Base-by-base conservation (phyloP, 2,888 invertebrate species). In the Erpobdella octoculata region DNA sequence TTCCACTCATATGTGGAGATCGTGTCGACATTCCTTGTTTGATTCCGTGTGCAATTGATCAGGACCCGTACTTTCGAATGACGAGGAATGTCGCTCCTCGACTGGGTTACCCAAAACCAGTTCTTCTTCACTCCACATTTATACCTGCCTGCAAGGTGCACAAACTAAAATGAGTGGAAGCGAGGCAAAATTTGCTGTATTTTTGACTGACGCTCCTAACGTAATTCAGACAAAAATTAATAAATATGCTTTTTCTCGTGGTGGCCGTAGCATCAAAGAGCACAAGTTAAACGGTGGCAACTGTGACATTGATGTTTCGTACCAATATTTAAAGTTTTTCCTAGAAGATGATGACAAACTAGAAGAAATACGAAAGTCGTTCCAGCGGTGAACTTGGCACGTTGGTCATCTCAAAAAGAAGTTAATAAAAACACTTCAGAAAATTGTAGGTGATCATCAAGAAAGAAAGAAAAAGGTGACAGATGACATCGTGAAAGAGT, bases 41-140 rank as follows among this genome's bases (percentile, higher is more conserved):
- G 2, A 94, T 98, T 75, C 98, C 98, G 0, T 98, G 98, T 85
- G 98, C 95, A 9, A 98, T 98, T 76, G 98, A 99, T 86, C 98
- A 88, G 87, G 98, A 99, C 85, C 98, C 98, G 0, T 99, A 97
- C 84, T 99, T 99, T 85, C 88, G 98, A 38, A 95, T 99, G 96
- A 91, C 94, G 0, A 87, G 98, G 70, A 98, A 99, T 85, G 95
- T 96, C n/a, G 93, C 96, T 0, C 93, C 96, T 0, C 87, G 90
- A 15, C 85, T 99, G 18, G 90, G 92, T 78, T 87, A 88, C 83
- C 88, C 89, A 21, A 93, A 99, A 83, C 93, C 98, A 71, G 88
- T 95, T 4, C 84, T 93, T 59, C 81, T 92, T 37, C 93, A 93
- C 82, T 90, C 92, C 21, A 86, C 88, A 73, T 95, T 97, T 87